Evolutionary conservation across 2,888 invertebrate genomes (phyloP), one percentile per base, ranked within the genome.

Genomic region (Opisthograptis luteolata): DNA sequence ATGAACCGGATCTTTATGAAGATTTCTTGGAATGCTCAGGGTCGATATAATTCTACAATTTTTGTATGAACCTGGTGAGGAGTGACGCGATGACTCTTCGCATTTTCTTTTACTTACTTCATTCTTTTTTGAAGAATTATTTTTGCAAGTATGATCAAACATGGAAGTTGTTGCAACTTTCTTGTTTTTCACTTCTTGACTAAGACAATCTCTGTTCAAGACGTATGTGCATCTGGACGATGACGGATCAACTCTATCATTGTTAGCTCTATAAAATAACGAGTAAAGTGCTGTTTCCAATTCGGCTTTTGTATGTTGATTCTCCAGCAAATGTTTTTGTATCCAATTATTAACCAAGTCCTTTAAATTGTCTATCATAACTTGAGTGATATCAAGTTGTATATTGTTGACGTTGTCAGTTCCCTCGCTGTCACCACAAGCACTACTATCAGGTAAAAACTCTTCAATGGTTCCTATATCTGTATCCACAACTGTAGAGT

Each of bases 281-380:
- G 78, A 74, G 57, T 83, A 69, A 0, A 87, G 57, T 4, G 83
- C 69, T n/a, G 66, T 64, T 34, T 81, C 75, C 3, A 80, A 58
- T 58, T 78, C 80, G 24, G 73, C 66, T 59, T 76, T 75, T 0
- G 73, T 76, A 14, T 78, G 64, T 27, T 68, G 69, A 28, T 76
- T 74, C 5, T 78, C 69, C 7, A 76, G 45, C 13, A 85, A 57
- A 62, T 84, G 72, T 54, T 74, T 74, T 31, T 66, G 60, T 14
- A 87, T 71, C 83, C 84, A 87, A 34, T 73, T 70, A 12, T 74
- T 75, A 0, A 87, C 55, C 24, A 88, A 37, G 4, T 49, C 52
- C 54, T 80, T 85, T 1, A 88, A 66, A 50, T 88, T 87, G 1
- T 82, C 71, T 12, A 85, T 59, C 58, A 88, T 73, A 0, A 82